These are phyloP conservation scores for Lophura swinhoii DNA, from an alignment of 2,797 vertebrate species.

Conservation along the genomic window DNA sequence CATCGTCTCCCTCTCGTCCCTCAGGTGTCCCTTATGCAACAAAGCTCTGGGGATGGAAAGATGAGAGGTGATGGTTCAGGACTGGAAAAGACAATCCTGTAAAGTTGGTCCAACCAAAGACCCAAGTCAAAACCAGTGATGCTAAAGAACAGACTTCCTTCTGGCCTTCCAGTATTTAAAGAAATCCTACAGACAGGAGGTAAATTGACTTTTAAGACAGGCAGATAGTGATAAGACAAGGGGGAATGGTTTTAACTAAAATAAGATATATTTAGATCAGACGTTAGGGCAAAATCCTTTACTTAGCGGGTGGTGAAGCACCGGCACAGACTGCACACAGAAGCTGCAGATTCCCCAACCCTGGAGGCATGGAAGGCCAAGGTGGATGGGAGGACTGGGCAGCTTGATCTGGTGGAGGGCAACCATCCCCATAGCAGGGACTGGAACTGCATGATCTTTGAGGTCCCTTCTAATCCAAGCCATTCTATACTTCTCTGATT, in stretches of 20 bases:
- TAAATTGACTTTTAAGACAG: neutral
- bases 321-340: neutral
- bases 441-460: neutral
- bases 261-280: neutral
- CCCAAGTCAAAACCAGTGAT: neutral
- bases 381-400: neutral
- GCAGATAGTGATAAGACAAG: neutral
- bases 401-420: neutral
- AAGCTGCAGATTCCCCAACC: neutral
- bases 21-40: too few relatives aligned
- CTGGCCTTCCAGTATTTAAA: neutral
- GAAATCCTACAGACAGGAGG: neutral
- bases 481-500: neutral
- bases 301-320: neutral
- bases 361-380: neutral
- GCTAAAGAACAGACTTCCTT: neutral
- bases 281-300: neutral
- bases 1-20: too few relatives aligned
- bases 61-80: neutral
- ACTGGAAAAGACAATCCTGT: neutral
- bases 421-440: neutral
- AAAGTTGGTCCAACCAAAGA: neutral
- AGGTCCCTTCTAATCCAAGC: neutral
- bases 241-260: neutral
- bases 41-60: neutral